phyloP scores from a whole-genome alignment of 2,113 vertebrate genomes.

The Butorides virescens region DNA sequence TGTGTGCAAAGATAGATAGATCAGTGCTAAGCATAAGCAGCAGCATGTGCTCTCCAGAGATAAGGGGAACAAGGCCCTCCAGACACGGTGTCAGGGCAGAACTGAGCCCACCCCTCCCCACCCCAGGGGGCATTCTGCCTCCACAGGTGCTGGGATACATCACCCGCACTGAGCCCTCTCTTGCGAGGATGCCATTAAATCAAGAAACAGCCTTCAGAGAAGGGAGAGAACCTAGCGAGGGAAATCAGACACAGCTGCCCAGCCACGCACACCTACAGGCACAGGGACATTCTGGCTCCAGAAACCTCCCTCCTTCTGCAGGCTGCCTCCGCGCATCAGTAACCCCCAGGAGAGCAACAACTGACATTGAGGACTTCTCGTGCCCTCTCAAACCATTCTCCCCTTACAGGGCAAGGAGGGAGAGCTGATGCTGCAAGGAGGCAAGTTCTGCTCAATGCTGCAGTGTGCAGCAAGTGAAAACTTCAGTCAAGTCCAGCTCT shows the following conservation, averaged over 20 bases:
- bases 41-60: background rate
- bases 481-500: background rate
- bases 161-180: background rate
- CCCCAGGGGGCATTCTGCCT: background rate
- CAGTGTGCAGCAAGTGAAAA: background rate
- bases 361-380: accelerated
- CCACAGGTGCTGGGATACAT: background rate
- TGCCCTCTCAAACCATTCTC: background rate
- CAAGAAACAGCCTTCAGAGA: background rate
- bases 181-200: background rate
- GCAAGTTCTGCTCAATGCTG: background rate
- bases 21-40: background rate
- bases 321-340: background rate
- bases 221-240: background rate
- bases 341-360: background rate
- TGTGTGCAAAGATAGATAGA: background rate
- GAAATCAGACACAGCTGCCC: background rate
- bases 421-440: background rate
- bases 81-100: accelerated
- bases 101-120: background rate
- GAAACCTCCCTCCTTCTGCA: background rate
- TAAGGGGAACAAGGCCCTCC: background rate
- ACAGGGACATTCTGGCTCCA: background rate
- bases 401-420: background rate
- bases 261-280: background rate